Evolutionary conservation across 2,888 invertebrate genomes (phyloP).

Genomic region (Mythimna albipuncta): DNA sequence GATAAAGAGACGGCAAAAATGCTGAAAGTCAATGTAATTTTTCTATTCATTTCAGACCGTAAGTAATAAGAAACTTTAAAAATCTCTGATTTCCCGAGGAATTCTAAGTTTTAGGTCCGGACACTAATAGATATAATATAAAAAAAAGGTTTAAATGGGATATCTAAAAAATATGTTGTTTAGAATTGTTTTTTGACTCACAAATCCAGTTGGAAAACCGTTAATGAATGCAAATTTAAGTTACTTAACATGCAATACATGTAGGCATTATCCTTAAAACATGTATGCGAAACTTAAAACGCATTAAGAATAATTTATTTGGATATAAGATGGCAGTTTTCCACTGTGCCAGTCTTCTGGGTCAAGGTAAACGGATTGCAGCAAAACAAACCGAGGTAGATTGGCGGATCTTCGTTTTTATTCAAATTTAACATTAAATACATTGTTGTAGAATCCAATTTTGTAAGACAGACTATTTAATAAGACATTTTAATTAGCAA

Average conservation of each 20-base stretch:
- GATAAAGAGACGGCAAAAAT: too few species aligned
- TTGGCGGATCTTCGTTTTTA: conserved; percentile 24
- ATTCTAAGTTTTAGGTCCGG: too few species aligned
- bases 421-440: conserved; percentile 31
- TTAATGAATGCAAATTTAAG: background rate
- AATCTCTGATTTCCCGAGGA: too few species aligned
- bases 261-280: conserved; percentile 33
- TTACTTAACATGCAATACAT: conserved; percentile 11
- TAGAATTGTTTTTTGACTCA: too few species aligned
- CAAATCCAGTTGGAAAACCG: background rate
- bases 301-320: conserved; percentile 55
- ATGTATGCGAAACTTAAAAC: conserved; percentile 11
- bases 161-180: background rate
- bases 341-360: conserved; percentile 23
- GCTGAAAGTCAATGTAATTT: too few species aligned
- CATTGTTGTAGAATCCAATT: conserved; percentile 16
- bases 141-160: too few species aligned
- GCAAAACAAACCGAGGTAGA: conserved; percentile 47
- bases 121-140: too few species aligned
- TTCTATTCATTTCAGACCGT: too few species aligned
- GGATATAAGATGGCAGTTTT: conserved; percentile 43
- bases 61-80: too few species aligned
- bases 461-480: conserved; percentile 17
- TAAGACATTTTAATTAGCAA: conserved; percentile 23
- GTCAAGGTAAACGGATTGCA: conserved; percentile 56